Base-by-base conservation (phyloP, 2,888 invertebrate species). In the Heliconius aoede region DNA sequence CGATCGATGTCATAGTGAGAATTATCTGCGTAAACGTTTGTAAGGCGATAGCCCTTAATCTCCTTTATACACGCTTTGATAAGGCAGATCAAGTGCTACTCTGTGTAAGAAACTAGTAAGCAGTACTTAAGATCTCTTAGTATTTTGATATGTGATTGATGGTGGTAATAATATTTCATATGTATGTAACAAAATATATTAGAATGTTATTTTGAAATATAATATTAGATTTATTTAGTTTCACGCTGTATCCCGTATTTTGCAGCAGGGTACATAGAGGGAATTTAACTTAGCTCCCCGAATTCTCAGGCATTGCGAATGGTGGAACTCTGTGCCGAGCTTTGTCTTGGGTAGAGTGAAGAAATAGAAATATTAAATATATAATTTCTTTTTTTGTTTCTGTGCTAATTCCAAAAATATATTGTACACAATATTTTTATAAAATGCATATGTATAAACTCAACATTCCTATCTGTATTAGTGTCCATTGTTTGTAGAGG, bases 41-140 rank as follows among this genome's bases (percentile, higher is more conserved):
- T 72, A 72, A 72, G n/a, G 40, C 72, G 60, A 72, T 72, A 72
- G 5, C 72, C 13, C 40, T 72, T 72, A 72, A 72, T 72, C 36
- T 72, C 72, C 40, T 40, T 61, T 26, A 72, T 61, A 36, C 24
- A 21, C 5, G 60, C 72, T 72, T 61, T 72, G 72, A 72, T 72
- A 72, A 72, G 61, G 26, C 40, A 36, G 58, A 72, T 60, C 60
- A 40, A 72, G 60, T 72, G 21, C 72, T 72, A 24, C 13, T 61
- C 60, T 40, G 3, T 40, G 4, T 40, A 40, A 72, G 61, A 61
- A 72, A 61, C 72, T 61, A 72, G 69, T 69, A 55, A 32, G 61
- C 60, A 28, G 60, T 36, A 26, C 51, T 72, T 61, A 72, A 61
- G 60, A 36, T 24, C 11, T 40, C 40, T 40, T n/a, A 40, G 36